A percentile compares a stretch with the other conserved stretches of the same genome.
phyloP scores from a whole-genome alignment of 2,797 vertebrate genomes.

The Danionella dracula region DNA sequence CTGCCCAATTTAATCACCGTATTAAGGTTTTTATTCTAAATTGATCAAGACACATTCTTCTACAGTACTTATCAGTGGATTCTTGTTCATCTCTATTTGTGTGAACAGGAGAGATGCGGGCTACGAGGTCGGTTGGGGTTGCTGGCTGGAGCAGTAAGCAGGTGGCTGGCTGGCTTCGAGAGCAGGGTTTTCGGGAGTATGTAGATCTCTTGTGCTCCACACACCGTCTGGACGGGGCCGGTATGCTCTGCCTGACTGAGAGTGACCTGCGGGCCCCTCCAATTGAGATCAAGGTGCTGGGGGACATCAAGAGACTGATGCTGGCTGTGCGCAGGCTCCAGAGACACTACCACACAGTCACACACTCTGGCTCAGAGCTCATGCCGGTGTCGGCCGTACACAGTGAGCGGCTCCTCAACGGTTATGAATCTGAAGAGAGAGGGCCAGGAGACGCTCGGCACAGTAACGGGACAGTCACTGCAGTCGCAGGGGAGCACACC shows the following conservation, averaged over 20 bases:
- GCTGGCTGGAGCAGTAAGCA: constrained; percentile 81
- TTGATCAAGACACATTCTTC: no score
- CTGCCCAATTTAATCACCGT: no score
- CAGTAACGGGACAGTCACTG: constrained; percentile 60
- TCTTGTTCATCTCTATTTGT: not conserved
- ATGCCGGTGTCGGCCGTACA: no score
- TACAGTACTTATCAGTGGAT: no score
- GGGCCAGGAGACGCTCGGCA: constrained; percentile 62
- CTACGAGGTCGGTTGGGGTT: constrained; percentile 55
- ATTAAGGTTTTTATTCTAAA: no score
- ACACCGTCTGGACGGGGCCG: constrained; percentile 86
- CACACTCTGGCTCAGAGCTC: constrained; percentile 59
- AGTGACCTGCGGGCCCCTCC: constrained; percentile 88
- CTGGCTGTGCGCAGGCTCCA: constrained; percentile 82
- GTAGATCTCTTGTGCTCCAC: constrained; percentile 81
- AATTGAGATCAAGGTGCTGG: constrained; percentile 84
- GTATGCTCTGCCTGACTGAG: constrained; percentile 85
- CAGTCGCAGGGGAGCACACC: constrained; percentile 65
- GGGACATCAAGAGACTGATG: constrained; percentile 89
- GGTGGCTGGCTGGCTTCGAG: constrained; percentile 84
- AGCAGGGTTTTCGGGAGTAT: constrained; percentile 86
- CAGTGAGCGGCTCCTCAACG: no score
- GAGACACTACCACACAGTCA: constrained; percentile 74
- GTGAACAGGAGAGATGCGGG: not conserved
- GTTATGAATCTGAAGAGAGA: not conserved